These are phyloP conservation scores for Heptranchias perlo DNA, from an alignment of 2,113 vertebrate genomes.

Conservation along the genomic window DNA sequence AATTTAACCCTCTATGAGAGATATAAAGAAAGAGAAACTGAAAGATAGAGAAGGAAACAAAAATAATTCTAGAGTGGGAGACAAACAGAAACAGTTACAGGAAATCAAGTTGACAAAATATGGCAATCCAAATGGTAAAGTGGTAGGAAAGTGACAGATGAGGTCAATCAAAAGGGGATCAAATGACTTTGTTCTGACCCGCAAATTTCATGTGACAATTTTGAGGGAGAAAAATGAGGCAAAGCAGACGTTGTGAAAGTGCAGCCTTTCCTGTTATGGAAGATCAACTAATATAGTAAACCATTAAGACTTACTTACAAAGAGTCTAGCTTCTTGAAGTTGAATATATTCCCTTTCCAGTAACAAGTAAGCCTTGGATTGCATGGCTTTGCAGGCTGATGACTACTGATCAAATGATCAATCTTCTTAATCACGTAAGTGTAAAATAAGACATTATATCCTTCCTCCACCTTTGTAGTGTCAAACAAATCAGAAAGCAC, in stretches of 20 bases:
- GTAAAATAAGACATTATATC: background rate
- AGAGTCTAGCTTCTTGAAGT: slow-evolving; percentile 37
- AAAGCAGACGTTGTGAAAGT: background rate
- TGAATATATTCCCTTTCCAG: slow-evolving; percentile 46
- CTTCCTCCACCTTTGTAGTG: background rate
- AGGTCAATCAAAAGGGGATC: background rate
- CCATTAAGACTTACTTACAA: slow-evolving; percentile 45
- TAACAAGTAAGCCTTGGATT: slow-evolving; percentile 43
- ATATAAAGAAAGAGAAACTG: background rate
- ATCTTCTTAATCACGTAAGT: background rate
- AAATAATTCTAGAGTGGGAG: background rate
- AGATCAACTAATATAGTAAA: background rate
- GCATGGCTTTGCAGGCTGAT: slow-evolving; percentile 39
- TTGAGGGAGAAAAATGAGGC: background rate
- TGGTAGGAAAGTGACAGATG: background rate
- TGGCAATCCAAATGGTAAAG: background rate
- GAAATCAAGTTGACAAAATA: background rate
- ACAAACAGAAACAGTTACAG: background rate
- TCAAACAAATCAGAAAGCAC: slow-evolving; percentile 14
- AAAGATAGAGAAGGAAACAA: background rate
- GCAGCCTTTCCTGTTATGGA: background rate
- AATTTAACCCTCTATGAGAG: too few relatives aligned
- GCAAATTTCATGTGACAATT: background rate
- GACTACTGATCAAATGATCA: background rate
- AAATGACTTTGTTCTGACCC: slow-evolving; percentile 8